These are phyloP conservation scores for Gambusia holbrooki DNA, from an alignment of 2,113 vertebrate genomes.

Conservation along the genomic window DNA sequence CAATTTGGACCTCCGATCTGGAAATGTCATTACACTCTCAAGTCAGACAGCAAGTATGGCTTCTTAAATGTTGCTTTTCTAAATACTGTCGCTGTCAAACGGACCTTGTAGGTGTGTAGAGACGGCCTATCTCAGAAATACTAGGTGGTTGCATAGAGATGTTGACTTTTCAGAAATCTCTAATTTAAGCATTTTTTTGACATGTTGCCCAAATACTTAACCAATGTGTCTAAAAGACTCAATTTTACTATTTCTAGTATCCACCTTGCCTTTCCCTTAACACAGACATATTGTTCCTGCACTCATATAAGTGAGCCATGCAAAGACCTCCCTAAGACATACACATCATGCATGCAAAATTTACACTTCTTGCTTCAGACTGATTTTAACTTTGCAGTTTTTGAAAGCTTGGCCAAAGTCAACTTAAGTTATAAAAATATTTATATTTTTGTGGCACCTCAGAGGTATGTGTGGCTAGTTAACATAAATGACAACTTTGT, in stretches of 20 bases:
- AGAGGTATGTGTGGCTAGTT: no score
- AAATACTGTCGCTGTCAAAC: background rate
- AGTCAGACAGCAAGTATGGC: background rate
- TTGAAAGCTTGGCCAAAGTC: no score
- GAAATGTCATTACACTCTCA: background rate
- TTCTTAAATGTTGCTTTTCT: background rate
- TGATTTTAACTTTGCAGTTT: background rate
- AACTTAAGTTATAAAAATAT: background rate
- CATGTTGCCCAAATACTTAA: background rate
- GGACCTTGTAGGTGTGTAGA: background rate
- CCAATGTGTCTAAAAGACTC: no score
- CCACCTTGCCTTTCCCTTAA: no score
- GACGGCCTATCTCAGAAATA: background rate
- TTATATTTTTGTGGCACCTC: background rate
- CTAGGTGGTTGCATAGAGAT: background rate
- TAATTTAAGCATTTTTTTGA: background rate
- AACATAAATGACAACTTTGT: no score
- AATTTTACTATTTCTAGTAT: no score
- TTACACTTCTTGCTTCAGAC: background rate
- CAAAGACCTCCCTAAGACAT: background rate
- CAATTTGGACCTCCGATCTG: background rate
- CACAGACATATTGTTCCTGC: no score
- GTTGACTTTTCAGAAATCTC: background rate
- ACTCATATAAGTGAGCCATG: background rate
- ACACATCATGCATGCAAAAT: background rate